Conservation (phyloP, 2,113 vertebrate genomes). For the Rhodinocichla rosea region DNA sequence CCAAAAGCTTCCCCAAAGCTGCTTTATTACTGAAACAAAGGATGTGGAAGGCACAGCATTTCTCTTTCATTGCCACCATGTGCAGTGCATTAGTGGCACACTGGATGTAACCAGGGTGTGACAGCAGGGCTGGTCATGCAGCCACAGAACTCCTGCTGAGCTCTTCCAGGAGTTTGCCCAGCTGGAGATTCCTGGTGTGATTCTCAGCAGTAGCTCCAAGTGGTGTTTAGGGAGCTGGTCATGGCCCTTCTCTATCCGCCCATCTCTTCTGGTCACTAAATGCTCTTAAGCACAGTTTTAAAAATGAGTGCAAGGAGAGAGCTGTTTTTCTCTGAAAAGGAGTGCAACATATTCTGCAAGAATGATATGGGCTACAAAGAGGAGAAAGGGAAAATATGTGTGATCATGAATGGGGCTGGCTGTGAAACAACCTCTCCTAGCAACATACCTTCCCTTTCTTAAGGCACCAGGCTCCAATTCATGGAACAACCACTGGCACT, state of each 20-base stretch:
- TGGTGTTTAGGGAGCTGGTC: background rate
- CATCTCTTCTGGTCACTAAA: background rate
- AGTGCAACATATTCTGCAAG: background rate
- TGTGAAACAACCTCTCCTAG: background rate
- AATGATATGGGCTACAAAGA: background rate
- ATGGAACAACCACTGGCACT: background rate
- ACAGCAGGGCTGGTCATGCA: background rate
- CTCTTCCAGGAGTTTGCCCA: background rate
- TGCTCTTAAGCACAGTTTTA: background rate
- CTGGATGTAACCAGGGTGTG: background rate
- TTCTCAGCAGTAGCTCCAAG: background rate
- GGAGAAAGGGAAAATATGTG: background rate
- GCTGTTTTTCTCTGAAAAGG: background rate
- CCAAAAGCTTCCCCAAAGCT: background rate
- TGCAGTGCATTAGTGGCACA: background rate
- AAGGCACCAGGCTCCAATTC: background rate
- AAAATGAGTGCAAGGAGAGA: accelerated
- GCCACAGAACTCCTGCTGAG: background rate
- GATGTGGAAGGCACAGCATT: background rate
- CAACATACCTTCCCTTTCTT: background rate
- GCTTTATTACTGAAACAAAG: background rate
- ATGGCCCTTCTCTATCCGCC: background rate
- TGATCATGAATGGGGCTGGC: background rate
- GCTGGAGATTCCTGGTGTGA: background rate
- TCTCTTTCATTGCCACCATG: background rate